Conservation (phyloP, 2,113 vertebrate species). For the Anas platyrhynchos region DNA sequence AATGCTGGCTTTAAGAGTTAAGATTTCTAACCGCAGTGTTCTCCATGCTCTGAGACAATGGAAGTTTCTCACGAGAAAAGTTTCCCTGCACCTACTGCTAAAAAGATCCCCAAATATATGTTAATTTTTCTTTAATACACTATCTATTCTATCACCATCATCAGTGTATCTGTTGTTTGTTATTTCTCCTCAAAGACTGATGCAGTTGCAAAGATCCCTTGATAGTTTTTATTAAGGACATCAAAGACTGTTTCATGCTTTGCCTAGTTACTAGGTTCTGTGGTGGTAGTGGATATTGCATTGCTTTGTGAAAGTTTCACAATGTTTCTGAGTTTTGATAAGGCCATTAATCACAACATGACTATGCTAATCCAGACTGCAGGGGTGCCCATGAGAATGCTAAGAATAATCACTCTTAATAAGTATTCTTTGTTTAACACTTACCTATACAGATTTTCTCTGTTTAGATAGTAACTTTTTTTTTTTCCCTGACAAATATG, state of each 20-base stretch:
- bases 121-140: conserved; percentile 32
- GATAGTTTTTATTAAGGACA: conserved; percentile 33
- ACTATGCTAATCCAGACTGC: not conserved
- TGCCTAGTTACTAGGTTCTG: conserved; percentile 13
- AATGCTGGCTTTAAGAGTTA: not conserved
- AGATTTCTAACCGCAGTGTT: not conserved
- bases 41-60: not conserved
- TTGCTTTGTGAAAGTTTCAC: conserved; percentile 21
- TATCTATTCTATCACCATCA: conserved; percentile 7
- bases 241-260: conserved; percentile 20
- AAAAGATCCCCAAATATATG: conserved; percentile 12
- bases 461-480: not conserved
- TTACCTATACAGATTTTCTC: not conserved
- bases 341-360: conserved; percentile 39
- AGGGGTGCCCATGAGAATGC: not conserved
- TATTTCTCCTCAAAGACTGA: conserved; percentile 13
- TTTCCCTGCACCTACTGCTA: not conserved
- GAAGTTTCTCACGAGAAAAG: not conserved
- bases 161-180: not conserved
- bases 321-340: conserved; percentile 22
- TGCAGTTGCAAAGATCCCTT: conserved; percentile 7
- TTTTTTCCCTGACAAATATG: not conserved
- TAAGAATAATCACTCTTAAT: not conserved
- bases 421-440: not conserved
- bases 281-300: not conserved